Evolutionary conservation across 2,888 invertebrate genomes (phyloP), one percentile per base, ranked within the genome.

Genomic region (Schizaphis graminum): DNA sequence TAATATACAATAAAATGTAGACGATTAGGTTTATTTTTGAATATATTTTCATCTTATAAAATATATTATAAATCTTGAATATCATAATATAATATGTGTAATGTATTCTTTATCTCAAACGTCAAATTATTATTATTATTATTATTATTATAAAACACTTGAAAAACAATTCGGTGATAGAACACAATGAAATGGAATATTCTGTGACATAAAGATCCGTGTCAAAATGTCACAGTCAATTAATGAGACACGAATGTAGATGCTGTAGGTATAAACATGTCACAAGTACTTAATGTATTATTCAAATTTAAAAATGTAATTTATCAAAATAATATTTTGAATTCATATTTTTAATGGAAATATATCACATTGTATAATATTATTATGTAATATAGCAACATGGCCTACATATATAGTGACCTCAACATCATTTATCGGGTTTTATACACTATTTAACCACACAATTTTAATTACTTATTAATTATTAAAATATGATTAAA

Each of bases 211-310:
- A 57, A 47, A 91, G 86, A 92, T 92, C 61, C 57, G 16, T 87
- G 92, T 87, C 47, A 92, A 87, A 86, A 87, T 92, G 57, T 87
- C 61, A 61, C 26, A 86, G 13, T 92, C 57, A 87, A 92, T 92
- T 86, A 86, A 92, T 86, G 57, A 91, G 57, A 86, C 44, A 41
- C 3, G 26, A 56, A 41, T 53, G 28, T 28, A 84, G n/a, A 90
- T 67, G 86, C 13, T 26, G 47, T n/a, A 44, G 44, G 61, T 86
- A 92, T 86, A 44, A 86, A 91, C 57, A 35, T 92, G 86, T 86
- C 86, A 92, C 47, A 61, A 87, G 35, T 35, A 35, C 61, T 87
- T 87, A 92, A 87, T 86, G 86, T 92, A 87, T 87, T 61, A 86
- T 92, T 87, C 61, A 47, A 57, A 87, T 61, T 26, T 49, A 87